These are phyloP conservation scores for Apostichopus parvimensis DNA, from an alignment of 35 echinoderm and acorn worm species.

Conservation along the genomic window DNA sequence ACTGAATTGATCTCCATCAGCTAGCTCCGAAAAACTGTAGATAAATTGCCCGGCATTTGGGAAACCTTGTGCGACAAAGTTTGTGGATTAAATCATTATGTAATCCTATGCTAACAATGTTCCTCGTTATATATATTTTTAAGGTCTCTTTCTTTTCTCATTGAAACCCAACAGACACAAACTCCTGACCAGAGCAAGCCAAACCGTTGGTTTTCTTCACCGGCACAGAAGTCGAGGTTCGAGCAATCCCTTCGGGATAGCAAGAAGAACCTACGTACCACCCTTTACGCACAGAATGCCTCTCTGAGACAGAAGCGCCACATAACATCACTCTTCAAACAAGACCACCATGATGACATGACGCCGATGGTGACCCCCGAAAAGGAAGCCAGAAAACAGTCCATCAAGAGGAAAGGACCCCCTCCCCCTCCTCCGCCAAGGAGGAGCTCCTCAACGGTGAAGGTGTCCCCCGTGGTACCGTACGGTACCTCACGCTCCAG, in stretches of 20 bases:
- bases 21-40: too few species aligned
- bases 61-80: too few species aligned
- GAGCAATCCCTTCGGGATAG: conserved; percentile 56
- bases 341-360: conserved; percentile 81
- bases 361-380: conserved; percentile 91
- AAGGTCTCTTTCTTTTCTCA: conserved; percentile 21
- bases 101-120: too few species aligned
- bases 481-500: background rate
- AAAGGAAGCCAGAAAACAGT: conserved; percentile 66
- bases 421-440: conserved; percentile 86
- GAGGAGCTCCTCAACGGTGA: conserved; percentile 37
- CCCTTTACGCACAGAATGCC: conserved; percentile 56
- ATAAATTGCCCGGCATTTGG: too few species aligned
- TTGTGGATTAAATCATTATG: too few species aligned
- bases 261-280: conserved; percentile 58
- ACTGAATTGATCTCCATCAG: too few species aligned
- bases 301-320: conserved; percentile 28
- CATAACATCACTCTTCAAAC: conserved; percentile 67
- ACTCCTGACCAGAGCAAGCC: background rate
- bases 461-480: conserved; percentile 12
- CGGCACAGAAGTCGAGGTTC: conserved; percentile 64
- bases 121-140: background rate
- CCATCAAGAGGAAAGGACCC: conserved; percentile 57
- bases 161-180: conserved; percentile 31
- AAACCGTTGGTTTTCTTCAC: conserved; percentile 56